Base-by-base conservation (phyloP, 1,140 invertebrate species). In the Trichonephila clavata region DNA sequence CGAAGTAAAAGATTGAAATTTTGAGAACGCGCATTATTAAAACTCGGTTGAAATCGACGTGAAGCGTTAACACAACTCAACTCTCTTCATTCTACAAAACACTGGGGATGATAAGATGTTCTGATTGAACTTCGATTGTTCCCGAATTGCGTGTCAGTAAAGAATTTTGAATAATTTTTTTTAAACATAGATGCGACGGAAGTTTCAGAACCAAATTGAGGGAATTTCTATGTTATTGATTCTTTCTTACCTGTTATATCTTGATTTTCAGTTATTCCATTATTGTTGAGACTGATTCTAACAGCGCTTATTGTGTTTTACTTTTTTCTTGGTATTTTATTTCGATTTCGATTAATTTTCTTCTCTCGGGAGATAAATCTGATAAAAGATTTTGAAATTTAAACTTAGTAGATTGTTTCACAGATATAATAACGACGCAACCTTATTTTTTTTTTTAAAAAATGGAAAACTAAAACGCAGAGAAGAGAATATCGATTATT, bases 251-350 rank as follows among this genome's bases (percentile, higher is more conserved):
- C 27, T 39, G 16, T 77, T 27, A 20, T 13, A 39, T 77, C 32
- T 77, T 77, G 71, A 39, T 77, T 32, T 77, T 77, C 71, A 77
- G 71, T 77, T 77, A 50, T 77, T 77, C 27, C 27, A 77, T 77
- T 20, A 32, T 13, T 32, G 4, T 77, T 77, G 14, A 32, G 71
- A 4, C 27, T 13, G 32, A 32, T 24, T 24, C 71, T 77, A 77
- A 77, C 71, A 77, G 32, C 32, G 18, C 71, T 77, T 77, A 77
- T 77, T 2, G 27, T 77, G 27, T 77, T 77, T 77, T 77, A 18
- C 32, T 77, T 77, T 77, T 7, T 71, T 0, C 18, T 6, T 77
- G 18, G 10, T 39, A 18, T 77, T 77, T 32, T 39, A 20, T 32
- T 77, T 77, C 32, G 13, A 18, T 77, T 77, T 77, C 71, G 71